Evolutionary conservation across 2,888 invertebrate genomes (phyloP).

Genomic region (Phlogophora meticulosa): DNA sequence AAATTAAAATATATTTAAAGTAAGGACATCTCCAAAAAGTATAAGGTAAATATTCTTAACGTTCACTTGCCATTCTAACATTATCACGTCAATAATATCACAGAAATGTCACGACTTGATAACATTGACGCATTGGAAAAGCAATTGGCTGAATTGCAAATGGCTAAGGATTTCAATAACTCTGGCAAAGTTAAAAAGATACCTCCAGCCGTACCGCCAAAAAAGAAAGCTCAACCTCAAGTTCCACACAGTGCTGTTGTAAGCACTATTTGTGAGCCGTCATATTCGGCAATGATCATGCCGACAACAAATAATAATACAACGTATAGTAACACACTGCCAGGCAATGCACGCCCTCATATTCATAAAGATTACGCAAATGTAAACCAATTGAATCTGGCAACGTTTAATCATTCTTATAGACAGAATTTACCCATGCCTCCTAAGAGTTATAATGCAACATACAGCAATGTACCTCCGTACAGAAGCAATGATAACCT

Average conservation of each 20-base stretch:
- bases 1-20: not conserved
- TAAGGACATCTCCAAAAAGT: conserved; percentile 20
- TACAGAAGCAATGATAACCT: conserved; percentile 85
- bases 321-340: conserved; percentile 75
- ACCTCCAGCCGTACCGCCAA: conserved; percentile 95
- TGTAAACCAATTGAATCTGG: conserved; percentile 74
- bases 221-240: conserved; percentile 93
- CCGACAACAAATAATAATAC: conserved; percentile 84
- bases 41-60: conserved; percentile 54
- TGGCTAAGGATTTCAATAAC: conserved; percentile 86
- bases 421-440: conserved; percentile 70
- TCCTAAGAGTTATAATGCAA: conserved; percentile 79
- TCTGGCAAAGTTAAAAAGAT: conserved; percentile 90
- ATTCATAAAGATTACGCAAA: conserved; percentile 83
- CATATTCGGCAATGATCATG: conserved; percentile 92
- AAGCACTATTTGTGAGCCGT: conserved; percentile 93
- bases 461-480: conserved; percentile 91
- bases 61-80: conserved; percentile 50
- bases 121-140: conserved; percentile 93
- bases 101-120: conserved; percentile 84
- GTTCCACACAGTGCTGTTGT: conserved; percentile 95
- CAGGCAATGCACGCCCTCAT: conserved; percentile 65
- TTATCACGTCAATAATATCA: conserved; percentile 64
- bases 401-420: conserved; percentile 69
- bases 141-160: conserved; percentile 93